Base-by-base conservation (phyloP, 2,797 vertebrate genomes). In the Tenualosa thibaudeaui region DNA sequence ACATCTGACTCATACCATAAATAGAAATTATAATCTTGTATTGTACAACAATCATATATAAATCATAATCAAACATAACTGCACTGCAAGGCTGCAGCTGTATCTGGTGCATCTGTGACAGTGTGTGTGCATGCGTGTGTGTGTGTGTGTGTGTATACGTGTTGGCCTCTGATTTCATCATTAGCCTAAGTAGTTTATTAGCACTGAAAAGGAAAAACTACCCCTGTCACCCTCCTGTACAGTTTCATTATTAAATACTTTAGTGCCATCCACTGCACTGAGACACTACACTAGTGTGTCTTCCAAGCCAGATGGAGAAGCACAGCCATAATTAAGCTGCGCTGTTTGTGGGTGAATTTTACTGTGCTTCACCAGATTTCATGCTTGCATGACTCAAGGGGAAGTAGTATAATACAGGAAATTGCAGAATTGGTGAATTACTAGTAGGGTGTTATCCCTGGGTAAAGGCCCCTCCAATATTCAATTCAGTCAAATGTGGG, bases 131-230 rank as follows among this genome's bases (percentile, higher is more conserved):
- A n/a, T 75, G 68, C 9, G 12, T 43, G 37, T 46, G 71, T 43
- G 71, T 78, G 71, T 43, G 71, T 78, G 71, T 46, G 54, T 56
- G 17, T 37, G 65, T 17, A 15, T 40, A 87, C 86, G 89, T 88
- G 89, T 91, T 94, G 84, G 85, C 90, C 82, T 89, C 87, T 85
- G 88, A 90, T 93, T 94, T 93, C 91, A 94, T 93, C 92, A 95
- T 85, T 85, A 89, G 84, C 84, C 87, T 85, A 86, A 84, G 89
- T 87, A 89, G 86, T 85, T 86, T 86, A 92, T 92, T 93, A 88
- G 91, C 92, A 92, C 90, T 53, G 85, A 85, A 78, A 86, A 91
- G 90, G 88, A 90, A 83, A 92, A 92, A 85, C 84, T 87, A 3
- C 54, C 31, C 90, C 82, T 83, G 2, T 78, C 37, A 85, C 86